Conservation (phyloP, 2,797 vertebrate species). For the Mionectes olivaceus region DNA sequence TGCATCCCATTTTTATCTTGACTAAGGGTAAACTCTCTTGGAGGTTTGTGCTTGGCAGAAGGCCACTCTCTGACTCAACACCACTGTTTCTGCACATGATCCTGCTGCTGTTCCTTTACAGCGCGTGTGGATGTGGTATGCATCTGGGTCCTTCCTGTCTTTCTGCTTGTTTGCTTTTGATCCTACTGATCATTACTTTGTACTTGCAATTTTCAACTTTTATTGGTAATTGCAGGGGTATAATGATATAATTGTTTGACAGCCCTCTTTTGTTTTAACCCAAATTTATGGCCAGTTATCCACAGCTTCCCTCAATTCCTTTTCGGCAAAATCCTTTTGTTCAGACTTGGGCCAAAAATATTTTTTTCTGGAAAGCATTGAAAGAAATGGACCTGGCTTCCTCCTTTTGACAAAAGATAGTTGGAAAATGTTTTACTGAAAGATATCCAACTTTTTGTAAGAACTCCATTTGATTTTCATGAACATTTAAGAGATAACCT, state of each 20-base stretch:
- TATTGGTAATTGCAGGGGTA: not conserved
- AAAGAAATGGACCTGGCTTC: not conserved
- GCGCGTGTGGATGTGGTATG: not conserved
- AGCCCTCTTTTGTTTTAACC: not conserved
- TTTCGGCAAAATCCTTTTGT: not conserved
- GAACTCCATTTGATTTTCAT: not conserved
- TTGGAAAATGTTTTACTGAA: not conserved
- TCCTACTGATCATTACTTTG: not conserved
- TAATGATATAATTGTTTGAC: not conserved
- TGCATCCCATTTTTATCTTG: not conserved
- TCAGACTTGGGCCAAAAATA: not conserved
- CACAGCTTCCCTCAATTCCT: not conserved
- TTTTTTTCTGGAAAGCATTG: not conserved
- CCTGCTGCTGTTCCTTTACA: not conserved
- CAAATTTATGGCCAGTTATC: not conserved
- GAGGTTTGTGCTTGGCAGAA: not conserved
- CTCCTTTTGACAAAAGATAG: not conserved
- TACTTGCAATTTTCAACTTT: not conserved
- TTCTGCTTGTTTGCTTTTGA: not conserved
- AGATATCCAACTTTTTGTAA: not conserved
- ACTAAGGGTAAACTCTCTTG: not conserved
- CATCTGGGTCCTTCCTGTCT: not conserved
- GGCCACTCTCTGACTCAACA: not conserved
- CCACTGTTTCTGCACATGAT: not conserved
- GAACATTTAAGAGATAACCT: not conserved